phyloP scores from a whole-genome alignment of 2,888 invertebrate species.

The Leptinotarsa juncta region DNA sequence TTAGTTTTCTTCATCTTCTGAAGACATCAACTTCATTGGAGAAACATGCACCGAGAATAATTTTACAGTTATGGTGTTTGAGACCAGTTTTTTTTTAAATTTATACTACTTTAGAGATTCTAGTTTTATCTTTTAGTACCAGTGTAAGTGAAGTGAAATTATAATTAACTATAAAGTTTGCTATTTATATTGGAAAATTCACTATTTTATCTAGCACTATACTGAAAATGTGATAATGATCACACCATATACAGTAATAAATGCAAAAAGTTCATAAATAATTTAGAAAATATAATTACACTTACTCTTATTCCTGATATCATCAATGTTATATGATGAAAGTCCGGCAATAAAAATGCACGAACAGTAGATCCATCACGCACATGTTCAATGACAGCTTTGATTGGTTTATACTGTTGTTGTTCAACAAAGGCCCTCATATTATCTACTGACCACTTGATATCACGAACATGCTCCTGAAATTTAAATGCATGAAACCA shows the following conservation, averaged over 20 bases:
- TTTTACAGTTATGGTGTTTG: too few species aligned
- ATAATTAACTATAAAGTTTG: background rate
- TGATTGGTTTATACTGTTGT: constrained; percentile 85
- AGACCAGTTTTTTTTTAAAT: too few species aligned
- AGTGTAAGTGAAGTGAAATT: constrained; percentile 11
- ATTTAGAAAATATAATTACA: constrained; percentile 37
- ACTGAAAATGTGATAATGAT: background rate
- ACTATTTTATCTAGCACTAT: constrained; percentile 2
- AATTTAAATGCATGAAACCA: constrained; percentile 41
- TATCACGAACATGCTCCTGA: constrained; percentile 82
- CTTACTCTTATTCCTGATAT: constrained; percentile 90
- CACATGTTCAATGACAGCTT: constrained; percentile 96
- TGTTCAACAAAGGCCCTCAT: constrained; percentile 83
- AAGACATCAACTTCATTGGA: too few species aligned
- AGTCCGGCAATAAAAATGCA: constrained; percentile 90
- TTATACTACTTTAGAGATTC: too few species aligned
- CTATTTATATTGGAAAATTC: constrained; percentile 4
- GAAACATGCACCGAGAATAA: too few species aligned
- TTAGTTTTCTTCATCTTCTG: too few species aligned
- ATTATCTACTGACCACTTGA: constrained; percentile 91
- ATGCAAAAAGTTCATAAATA: background rate
- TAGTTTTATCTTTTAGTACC: too few species aligned
- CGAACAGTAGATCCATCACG: constrained; percentile 96
- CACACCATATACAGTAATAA: background rate
- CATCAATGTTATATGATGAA: constrained; percentile 93